A percentile compares a stretch with the other conserved stretches of the same genome.
These are phyloP conservation scores for Anguilla megastoma DNA, from an alignment of 2,797 vertebrate species.

Conservation along the genomic window DNA sequence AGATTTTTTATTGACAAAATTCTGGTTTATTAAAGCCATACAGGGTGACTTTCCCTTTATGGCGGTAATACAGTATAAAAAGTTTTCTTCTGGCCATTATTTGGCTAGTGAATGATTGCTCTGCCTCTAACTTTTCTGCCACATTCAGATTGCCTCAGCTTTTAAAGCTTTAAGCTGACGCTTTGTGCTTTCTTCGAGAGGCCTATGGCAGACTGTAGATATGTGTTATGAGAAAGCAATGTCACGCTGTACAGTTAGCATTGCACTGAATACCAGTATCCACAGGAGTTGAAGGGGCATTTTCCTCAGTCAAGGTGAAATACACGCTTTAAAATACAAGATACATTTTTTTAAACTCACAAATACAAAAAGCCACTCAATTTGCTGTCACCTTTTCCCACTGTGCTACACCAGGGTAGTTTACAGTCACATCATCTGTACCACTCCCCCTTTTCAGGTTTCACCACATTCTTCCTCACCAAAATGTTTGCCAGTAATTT, in stretches of 20 bases:
- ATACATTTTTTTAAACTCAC: not conserved
- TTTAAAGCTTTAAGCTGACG: not conserved
- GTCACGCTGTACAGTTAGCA: not conserved
- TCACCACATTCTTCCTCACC: constrained; percentile 36
- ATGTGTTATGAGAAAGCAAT: not conserved
- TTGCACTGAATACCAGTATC: not conserved
- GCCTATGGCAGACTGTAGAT: not conserved
- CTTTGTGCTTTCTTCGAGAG: not conserved
- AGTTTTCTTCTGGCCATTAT: not conserved
- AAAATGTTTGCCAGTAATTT: constrained; percentile 19
- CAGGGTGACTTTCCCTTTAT: too few species aligned
- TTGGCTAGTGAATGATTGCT: not conserved
- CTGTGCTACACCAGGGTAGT: not conserved
- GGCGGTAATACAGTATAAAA: not conserved
- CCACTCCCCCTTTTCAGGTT: constrained; percentile 47
- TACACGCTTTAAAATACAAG: not conserved
- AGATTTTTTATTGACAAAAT: too few species aligned
- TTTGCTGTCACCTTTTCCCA: not conserved
- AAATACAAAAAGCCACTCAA: not conserved
- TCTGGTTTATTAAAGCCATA: too few species aligned
- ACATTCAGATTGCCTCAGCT: not conserved
- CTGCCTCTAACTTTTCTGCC: not conserved
- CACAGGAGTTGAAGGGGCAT: not conserved
- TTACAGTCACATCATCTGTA: not conserved
- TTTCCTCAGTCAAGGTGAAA: too few species aligned